Base-by-base conservation (phyloP, 92 coral and sea anemone genomes). In the Porites evermanni region DNA sequence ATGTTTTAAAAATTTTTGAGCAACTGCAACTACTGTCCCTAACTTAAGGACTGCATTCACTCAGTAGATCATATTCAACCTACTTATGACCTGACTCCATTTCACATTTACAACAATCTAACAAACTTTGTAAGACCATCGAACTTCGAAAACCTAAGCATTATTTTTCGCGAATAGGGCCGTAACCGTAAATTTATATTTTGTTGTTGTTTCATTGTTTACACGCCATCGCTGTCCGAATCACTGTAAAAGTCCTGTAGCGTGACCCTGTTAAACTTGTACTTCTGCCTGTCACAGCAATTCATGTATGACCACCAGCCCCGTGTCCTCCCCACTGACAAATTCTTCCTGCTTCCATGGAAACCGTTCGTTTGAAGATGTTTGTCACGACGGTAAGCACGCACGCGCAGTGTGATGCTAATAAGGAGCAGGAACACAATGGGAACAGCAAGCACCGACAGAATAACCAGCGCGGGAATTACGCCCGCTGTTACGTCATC, bases 271-370 rank as follows among this genome's bases (percentile, higher is more conserved):
- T 93, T 94, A 70, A 95, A 95, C 64, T 92, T 91, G 84, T 95
- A 95, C 32, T 79, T 82, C 83, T 91, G 91, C 52, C 80, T 91
- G 52, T 88, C 82, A 64, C 94, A 97, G 86, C 99, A 97, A 87
- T 97, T 97, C 88, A 97, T 79, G 69, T 95, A 97, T 0, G 93
- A 90, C 77, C 93, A 92, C 98, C 99, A 97, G 21, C 96, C 95
- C 50, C 90, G 83, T 18, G 98, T 65, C 52, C 91, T 91, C 20
- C 91, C 80, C 54, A 95, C 96, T 19, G 94, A 83, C 72, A 95
- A 70, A 20, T 92, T 89, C 14, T 89, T 92, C 50, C 87, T 85
- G 80, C 85, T 79, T 1, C 72, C 84, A 58, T 80, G 73, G 81
- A 79, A 85, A 74, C 91, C 87, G 56, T 75, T 93, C 51, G 83